phyloP scores from a whole-genome alignment of 2,888 invertebrate species.

The Harpalus rubripes region DNA sequence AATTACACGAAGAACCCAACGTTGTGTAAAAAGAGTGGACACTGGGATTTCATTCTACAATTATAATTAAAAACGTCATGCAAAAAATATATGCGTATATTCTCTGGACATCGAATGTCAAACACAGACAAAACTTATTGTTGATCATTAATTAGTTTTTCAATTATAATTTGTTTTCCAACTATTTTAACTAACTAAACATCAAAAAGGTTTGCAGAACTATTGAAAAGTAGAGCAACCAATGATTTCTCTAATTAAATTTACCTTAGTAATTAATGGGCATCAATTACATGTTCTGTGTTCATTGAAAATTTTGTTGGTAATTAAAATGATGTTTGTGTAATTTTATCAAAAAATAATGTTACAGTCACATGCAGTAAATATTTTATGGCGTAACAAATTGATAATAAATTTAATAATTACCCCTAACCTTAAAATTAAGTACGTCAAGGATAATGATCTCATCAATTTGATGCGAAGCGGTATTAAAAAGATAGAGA shows the following conservation, averaged over 20 bases:
- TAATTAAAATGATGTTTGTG: too few relatives aligned
- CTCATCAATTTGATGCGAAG: too few relatives aligned
- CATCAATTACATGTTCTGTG: too few relatives aligned
- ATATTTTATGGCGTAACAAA: too few relatives aligned
- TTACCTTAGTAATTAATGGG: neutral
- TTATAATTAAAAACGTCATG: constrained; percentile 41
- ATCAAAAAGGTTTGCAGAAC: neutral
- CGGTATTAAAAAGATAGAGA: too few relatives aligned
- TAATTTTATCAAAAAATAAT: too few relatives aligned
- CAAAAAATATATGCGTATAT: constrained; percentile 3
- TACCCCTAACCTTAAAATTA: too few relatives aligned
- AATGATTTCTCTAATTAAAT: neutral
- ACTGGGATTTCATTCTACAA: constrained; percentile 7
- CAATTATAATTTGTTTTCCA: constrained; percentile 41
- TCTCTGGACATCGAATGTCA: constrained; percentile 34
- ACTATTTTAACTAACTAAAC: constrained; percentile 1
- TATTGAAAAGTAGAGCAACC: neutral
- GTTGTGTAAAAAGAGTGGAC: neutral
- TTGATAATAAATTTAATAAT: too few relatives aligned
- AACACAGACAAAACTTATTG: constrained; percentile 12
- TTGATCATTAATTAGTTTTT: constrained; percentile 40
- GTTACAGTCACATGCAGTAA: too few relatives aligned
- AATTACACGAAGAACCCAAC: constrained; percentile 19
- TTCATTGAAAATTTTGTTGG: too few relatives aligned
- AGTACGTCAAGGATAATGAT: too few relatives aligned